A percentile compares a stretch with the other conserved stretches of the same genome.
Conservation (phyloP, 2,888 invertebrate genomes). For the Aleiodes alternator region DNA sequence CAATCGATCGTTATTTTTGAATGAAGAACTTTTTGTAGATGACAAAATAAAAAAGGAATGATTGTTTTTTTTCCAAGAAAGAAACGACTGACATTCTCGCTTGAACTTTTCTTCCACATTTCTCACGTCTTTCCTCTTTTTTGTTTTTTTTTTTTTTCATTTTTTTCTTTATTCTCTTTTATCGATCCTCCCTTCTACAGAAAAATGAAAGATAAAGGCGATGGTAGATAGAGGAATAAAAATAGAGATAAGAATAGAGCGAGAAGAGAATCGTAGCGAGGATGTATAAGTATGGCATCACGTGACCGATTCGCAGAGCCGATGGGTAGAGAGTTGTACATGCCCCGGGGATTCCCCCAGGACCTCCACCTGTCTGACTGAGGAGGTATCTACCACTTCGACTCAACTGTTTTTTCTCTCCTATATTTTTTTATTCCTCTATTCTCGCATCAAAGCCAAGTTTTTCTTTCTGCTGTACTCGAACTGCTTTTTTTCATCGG, state of each 20-base stretch:
- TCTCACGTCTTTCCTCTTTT: neutral
- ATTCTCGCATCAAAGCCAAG: too few species aligned
- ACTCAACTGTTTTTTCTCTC: neutral
- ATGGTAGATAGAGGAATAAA: too few species aligned
- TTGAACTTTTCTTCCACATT: too few species aligned
- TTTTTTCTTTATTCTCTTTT: neutral
- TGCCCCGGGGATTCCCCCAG: slow-evolving; percentile 14
- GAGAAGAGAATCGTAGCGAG: too few species aligned
- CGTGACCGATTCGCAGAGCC: slow-evolving; percentile 54
- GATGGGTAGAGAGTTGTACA: slow-evolving; percentile 43
- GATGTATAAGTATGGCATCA: slow-evolving; percentile 36
- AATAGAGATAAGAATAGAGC: too few species aligned
- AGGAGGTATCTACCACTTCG: neutral
- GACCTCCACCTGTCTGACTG: slow-evolving; percentile 30
- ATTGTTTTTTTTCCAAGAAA: too few species aligned
- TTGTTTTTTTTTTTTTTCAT: neutral
- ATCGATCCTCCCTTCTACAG: slow-evolving; percentile 17
- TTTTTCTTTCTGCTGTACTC: too few species aligned
- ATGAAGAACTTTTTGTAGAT: too few species aligned
- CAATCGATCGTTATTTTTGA: too few species aligned
- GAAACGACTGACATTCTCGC: too few species aligned
- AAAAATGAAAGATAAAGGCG: slow-evolving; percentile 40
- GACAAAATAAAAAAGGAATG: too few species aligned
- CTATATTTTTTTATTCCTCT: neutral
- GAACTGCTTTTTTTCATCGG: too few species aligned